Base-by-base conservation (phyloP, 1,140 invertebrate species). In the Drosophila murphyi region DNA sequence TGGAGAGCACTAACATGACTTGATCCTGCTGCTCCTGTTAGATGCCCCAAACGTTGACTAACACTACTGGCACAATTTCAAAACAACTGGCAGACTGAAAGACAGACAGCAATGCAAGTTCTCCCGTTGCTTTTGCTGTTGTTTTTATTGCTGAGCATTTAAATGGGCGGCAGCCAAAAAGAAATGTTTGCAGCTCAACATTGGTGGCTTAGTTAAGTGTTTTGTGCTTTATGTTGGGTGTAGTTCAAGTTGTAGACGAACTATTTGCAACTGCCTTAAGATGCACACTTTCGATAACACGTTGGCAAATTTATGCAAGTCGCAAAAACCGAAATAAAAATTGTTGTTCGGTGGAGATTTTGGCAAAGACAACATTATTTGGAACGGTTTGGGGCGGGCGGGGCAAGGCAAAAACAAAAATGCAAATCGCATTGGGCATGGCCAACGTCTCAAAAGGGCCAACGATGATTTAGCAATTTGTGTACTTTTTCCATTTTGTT, bases 211-310 rank as follows among this genome's bases (percentile, higher is more conserved):
- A 63, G 39, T 43, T 43, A n/a, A 43, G 39, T 43, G 39, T 43
- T 43, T 43, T 43, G 37, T 7, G 7, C 56, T 63, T 45, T 56
- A 28, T 55, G 57, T 55, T 71, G 73, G 60, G 47, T 70, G 73
- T 65, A 60, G n/a, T 47, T 37, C 29, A 45, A 71, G 35, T 43
- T 20, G 35, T 59, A 60, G 39, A 43, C 72, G 51, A 89, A 72
- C 83, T 60, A 72, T 71, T 88, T 88, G 29, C 72, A 75, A 59
- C 77, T 67, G 80, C 73, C 54, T 55, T 69, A 72, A 78, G 83
- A 88, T 88, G 83, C 83, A 89, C 85, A 88, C 85, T 83, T 89
- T 88, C 85, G 83, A 88, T 89, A 88, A 83, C 51, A 78, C 70
- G 10, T 78, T 72, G 48, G 55, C 32, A 86, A 85, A 86, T 85